A percentile compares a stretch with the other conserved stretches of the same genome.
Conservation (phyloP, 2,797 vertebrate species). For the Chromobotia macracanthus region DNA sequence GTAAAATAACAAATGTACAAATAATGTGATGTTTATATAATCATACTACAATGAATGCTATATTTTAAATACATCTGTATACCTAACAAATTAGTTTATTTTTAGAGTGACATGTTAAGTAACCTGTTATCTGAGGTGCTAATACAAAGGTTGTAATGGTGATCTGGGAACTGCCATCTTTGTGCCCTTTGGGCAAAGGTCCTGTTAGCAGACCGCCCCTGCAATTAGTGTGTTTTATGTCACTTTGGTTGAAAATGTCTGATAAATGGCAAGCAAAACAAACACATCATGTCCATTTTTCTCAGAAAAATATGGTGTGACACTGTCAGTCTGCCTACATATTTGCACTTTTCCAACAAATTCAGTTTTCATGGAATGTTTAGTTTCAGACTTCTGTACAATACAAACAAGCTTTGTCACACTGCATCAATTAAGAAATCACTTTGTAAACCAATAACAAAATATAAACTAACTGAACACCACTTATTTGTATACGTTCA, state of each 20-base stretch:
- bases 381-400: neutral
- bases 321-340: conserved; percentile 7
- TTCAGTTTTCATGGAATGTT: conserved; percentile 5
- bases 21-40: neutral
- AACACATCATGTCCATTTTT: conserved; percentile 12
- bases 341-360: conserved; percentile 16
- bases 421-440: neutral
- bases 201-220: neutral
- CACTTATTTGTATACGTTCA: neutral
- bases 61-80: neutral
- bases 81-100: neutral
- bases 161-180: neutral
- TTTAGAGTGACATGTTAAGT: too few relatives aligned
- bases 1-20: too few relatives aligned
- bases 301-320: neutral
- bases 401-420: neutral
- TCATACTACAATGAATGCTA: neutral
- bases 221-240: neutral
- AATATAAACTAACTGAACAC: neutral
- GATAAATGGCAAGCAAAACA: conserved; percentile 28
- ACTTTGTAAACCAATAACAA: neutral
- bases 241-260: conserved; percentile 10
- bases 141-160: neutral
- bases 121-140: neutral
- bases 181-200: conserved; percentile 6